Evolutionary conservation across 2,797 vertebrate genomes (phyloP).

Genomic region (Liparis tanakae): DNA sequence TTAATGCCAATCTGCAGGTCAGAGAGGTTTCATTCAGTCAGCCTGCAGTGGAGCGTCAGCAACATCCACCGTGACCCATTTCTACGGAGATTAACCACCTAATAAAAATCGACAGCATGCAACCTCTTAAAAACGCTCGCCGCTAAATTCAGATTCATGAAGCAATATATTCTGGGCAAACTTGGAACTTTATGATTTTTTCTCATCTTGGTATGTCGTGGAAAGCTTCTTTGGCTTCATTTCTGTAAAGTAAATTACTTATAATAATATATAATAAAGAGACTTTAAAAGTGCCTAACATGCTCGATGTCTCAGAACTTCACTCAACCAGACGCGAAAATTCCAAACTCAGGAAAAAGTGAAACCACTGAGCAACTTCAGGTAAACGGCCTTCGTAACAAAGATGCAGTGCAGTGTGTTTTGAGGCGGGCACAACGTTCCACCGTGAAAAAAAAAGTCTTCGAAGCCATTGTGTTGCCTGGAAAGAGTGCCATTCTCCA

Average conservation of each 20-base stretch:
- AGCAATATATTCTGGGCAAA: constrained; percentile 4
- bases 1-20: neutral
- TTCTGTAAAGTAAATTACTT: neutral
- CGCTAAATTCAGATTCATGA: constrained; percentile 1
- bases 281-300: neutral
- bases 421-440: constrained; percentile 32
- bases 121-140: neutral
- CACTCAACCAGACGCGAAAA: too few relatives aligned
- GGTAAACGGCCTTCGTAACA: constrained; percentile 11
- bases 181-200: neutral
- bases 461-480: constrained; percentile 48
- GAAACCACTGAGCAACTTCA: constrained; percentile 23
- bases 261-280: neutral
- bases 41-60: constrained; percentile 20
- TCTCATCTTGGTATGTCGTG: neutral
- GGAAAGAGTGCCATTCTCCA: constrained; percentile 54
- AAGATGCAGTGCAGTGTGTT: constrained; percentile 9
- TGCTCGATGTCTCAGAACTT: too few relatives aligned
- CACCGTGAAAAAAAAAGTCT: constrained; percentile 43
- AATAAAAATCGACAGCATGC: constrained; percentile 20
- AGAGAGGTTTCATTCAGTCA: constrained; percentile 18
- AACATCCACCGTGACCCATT: constrained; percentile 13
- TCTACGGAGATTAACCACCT: constrained; percentile 3
- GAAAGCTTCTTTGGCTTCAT: neutral
- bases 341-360: neutral